Base-by-base conservation (phyloP, 2,797 vertebrate species). In the Tragopan temminckii region DNA sequence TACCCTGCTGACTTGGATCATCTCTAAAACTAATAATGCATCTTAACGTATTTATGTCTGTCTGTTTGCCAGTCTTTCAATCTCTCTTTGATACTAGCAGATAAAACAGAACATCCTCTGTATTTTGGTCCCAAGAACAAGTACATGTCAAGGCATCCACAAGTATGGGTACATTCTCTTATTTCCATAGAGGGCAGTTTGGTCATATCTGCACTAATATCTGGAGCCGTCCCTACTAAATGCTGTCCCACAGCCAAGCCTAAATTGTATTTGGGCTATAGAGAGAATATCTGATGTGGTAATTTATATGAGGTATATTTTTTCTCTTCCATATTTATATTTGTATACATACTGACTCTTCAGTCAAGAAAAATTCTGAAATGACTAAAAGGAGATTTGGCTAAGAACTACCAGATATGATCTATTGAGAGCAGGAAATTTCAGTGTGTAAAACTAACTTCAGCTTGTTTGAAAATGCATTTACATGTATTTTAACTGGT, bases 401-500 rank as follows among this genome's bases (percentile, higher is more conserved):
- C 25, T 75, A 67, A 71, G 29, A 61, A 25, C 13, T 62, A n/a
- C 18, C 18, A 58, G 50, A 21, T 88, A 80, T 94, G n/a, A 50
- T 85, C 50, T 64, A 80, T 45, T 36, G 15, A 50, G 6, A 80
- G 16, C 9, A 63, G 29, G n/a, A 83, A 68, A 25, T 71, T 78
- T 19, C 25, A 71, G 43, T n/a, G 27, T 80, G 9, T 67, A 83
- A 57, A 0, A 3, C 5, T 48, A 45, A 83, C 33, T 70, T 82
- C 52, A 82, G 9, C 38, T 68, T 81, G 29, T 40, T 38, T 8
- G 40, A 76, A 95, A 84, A 69, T 42, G 11, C 29, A 46, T 67
- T 87, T 93, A 72, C 5, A 10, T 58, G 3, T 55, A 52, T 78
- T 90, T 86, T 91, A 35, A 84, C n/a, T 81, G 5, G 11, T 71